These are phyloP conservation scores for Phoxinus phoxinus DNA, from an alignment of 2,113 vertebrate genomes.

Conservation along the genomic window DNA sequence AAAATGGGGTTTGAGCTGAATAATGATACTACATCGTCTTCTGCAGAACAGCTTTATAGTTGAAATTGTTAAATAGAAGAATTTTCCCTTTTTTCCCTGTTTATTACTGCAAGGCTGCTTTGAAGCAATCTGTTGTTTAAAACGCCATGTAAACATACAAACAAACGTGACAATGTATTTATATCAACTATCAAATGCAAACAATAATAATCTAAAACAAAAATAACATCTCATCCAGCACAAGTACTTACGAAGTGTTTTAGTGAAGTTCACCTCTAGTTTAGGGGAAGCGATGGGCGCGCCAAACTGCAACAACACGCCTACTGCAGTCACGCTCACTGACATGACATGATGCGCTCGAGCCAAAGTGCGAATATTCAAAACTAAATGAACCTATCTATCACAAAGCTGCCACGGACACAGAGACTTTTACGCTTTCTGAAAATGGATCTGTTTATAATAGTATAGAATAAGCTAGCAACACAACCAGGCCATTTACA, in stretches of 20 bases:
- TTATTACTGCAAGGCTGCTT: not conserved
- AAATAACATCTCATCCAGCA: not conserved
- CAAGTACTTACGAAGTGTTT: not conserved
- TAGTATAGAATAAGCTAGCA: not conserved
- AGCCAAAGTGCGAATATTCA: not conserved
- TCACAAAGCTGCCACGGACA: not conserved
- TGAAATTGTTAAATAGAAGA: not conserved
- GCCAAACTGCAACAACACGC: slow-evolving; percentile 47
- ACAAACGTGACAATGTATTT: not conserved
- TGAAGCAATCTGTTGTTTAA: not conserved
- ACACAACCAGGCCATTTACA: slow-evolving; percentile 5
- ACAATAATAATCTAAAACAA: not conserved
- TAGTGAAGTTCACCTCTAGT: slow-evolving; percentile 29
- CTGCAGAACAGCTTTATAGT: not conserved
- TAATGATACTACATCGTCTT: not conserved
- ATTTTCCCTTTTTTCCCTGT: not conserved
- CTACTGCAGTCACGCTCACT: slow-evolving; percentile 47
- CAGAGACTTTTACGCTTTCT: not conserved
- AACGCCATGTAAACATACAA: not conserved
- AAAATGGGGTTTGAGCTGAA: not conserved
- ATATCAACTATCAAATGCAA: not conserved
- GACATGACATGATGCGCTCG: slow-evolving; percentile 32
- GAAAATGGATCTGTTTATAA: not conserved
- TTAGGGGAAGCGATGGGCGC: slow-evolving; percentile 44
- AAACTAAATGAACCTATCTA: not conserved